Percentiles rank a stretch among this genome's conserved stretches.
Evolutionary conservation across 30 jellyfish, hydroid and myxozoan species (phyloP).

Genomic region (Sanderia malayensis): DNA sequence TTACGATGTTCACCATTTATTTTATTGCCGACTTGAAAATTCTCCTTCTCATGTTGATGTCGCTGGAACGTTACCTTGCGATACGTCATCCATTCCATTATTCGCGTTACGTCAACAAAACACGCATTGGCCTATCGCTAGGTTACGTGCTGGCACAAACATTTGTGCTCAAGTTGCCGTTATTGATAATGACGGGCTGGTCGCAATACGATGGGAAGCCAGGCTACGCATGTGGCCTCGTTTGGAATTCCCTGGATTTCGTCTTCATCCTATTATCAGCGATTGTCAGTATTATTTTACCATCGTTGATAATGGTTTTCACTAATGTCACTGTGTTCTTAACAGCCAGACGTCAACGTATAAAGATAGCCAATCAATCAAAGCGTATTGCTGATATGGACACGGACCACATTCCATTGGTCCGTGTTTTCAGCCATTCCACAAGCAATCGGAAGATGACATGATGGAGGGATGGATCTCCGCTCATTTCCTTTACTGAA

Average conservation of each 20-base stretch:
- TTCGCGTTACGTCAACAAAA: slow-evolving; percentile 13
- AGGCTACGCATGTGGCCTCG: slow-evolving; percentile 43
- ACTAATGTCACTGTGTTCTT: slow-evolving; percentile 17
- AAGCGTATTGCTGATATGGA: neutral
- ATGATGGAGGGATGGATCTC: no score
- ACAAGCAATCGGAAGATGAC: no score
- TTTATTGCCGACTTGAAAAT: slow-evolving; percentile 15
- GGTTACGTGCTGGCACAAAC: slow-evolving; percentile 5
- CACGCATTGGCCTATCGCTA: neutral
- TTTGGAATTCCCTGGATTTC: neutral
- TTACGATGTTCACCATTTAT: slow-evolving; percentile 20
- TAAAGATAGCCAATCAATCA: neutral
- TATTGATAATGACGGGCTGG: slow-evolving; percentile 11
- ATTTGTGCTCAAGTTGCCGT: neutral
- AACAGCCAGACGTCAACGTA: slow-evolving; percentile 32
- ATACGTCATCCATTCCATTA: slow-evolving; percentile 23
- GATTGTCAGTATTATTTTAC: neutral
- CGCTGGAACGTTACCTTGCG: slow-evolving; percentile 34
- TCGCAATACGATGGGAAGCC: slow-evolving; percentile 17
- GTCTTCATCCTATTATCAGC: neutral
- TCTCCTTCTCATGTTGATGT: slow-evolving; percentile 12
- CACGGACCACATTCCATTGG: no score
- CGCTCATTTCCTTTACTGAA: no score
- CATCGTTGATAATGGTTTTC: slow-evolving; percentile 12
- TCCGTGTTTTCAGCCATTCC: no score